A percentile compares a stretch with the other conserved stretches of the same genome.
These are phyloP conservation scores for Pyrrhia umbra DNA, from an alignment of 2,888 invertebrate genomes.

Conservation along the genomic window DNA sequence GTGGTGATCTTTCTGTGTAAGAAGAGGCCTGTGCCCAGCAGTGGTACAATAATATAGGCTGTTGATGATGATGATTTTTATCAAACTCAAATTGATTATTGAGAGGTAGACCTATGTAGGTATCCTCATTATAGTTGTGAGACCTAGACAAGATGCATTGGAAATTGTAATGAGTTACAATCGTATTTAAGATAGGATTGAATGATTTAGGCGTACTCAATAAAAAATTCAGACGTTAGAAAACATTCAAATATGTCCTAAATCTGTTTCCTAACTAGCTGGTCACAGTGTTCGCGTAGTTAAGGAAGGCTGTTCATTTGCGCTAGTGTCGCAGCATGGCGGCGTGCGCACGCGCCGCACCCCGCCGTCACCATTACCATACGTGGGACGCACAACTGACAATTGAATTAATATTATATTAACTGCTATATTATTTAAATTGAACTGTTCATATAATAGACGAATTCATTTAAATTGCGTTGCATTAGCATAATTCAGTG, in stretches of 20 bases:
- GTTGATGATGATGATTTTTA: too few species aligned
- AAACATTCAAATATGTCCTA: background rate
- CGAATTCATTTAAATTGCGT: constrained; percentile 51
- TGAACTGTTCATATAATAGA: constrained; percentile 51
- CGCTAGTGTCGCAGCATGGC: constrained; percentile 71
- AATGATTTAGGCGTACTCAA: too few species aligned
- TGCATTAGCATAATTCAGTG: constrained; percentile 43
- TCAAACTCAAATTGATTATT: too few species aligned
- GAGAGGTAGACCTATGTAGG: too few species aligned
- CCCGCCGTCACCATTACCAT: constrained; percentile 74
- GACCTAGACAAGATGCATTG: too few species aligned
- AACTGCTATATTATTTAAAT: constrained; percentile 62
- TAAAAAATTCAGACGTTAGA: too few species aligned
- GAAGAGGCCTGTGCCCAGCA: too few species aligned
- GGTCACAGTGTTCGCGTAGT: constrained; percentile 50
- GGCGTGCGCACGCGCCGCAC: constrained; percentile 63
- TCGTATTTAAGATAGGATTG: too few species aligned
- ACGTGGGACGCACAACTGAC: constrained; percentile 75
- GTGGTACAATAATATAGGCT: too few species aligned
- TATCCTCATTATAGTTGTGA: too few species aligned
- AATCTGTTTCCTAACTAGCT: background rate
- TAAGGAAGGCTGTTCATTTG: constrained; percentile 57
- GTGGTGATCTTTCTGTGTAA: too few species aligned
- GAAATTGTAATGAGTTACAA: too few species aligned
- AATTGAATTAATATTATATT: constrained; percentile 75